Base-by-base conservation (phyloP, 2,113 vertebrate species). In the Notarius lentiginosus region DNA sequence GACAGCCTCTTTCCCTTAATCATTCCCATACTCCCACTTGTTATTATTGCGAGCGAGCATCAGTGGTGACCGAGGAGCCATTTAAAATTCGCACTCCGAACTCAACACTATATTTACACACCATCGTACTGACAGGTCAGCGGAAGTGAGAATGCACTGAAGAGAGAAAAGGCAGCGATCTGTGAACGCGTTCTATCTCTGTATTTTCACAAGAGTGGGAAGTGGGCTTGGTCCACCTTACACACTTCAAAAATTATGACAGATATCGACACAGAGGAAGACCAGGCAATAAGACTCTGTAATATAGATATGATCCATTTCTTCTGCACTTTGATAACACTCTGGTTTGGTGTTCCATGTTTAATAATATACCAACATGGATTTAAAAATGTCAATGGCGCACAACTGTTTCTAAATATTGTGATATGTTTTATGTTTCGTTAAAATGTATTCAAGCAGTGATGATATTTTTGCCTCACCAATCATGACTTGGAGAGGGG, bases 11-110 rank as follows among this genome's bases (percentile, higher is more conserved):
- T 93, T 93, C 80, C 91, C 91, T 92, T 94, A 97, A 96, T 96
- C 95, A 95, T 94, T 95, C 94, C 95, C 96, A 96, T 95, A 95
- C 93, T 93, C 90, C 92, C 90, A 93, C 94, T 93, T 95, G 93
- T 94, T 94, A 94, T 93, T 94, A 95, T 95, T 93, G 94, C 91
- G 93, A 93, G 81, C 88, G 90, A 90, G 92, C 83, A 89, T 89
- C 87, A 56, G 95, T 84, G 84, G 91, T 92, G 89, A 81, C 18
- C 30, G 20, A 41, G 30, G 88, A 90, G 92, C 90, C 93, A 92
- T 87, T 92, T 88, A 92, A 93, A 95, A 93, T 90, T 90, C 82
- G 93, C 91, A 84, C 90, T 14, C 24, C 27, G 53, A 30, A 83
- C 81, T 30, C n/a, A 24, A 63, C 20, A 51, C 22, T n/a, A 5